Percentiles rank a stretch among this genome's conserved stretches.
Evolutionary conservation across 2,113 vertebrate genomes (phyloP).

Genomic region (Leptosomus discolor): DNA sequence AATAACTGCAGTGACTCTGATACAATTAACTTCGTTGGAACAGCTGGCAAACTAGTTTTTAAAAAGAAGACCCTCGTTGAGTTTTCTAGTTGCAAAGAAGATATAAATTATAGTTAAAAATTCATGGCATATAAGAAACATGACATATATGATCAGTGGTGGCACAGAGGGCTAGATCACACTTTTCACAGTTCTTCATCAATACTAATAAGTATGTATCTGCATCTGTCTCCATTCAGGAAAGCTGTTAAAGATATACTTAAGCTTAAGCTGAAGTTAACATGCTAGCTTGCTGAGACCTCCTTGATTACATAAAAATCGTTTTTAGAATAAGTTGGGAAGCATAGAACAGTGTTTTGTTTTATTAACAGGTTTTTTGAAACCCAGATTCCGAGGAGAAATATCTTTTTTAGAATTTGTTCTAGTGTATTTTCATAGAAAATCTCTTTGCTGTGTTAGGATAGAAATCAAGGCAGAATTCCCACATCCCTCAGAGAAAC

Average conservation of each 20-base stretch:
- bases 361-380: not conserved
- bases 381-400: not conserved
- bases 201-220: not conserved
- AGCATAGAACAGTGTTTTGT: not conserved
- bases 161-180: not conserved
- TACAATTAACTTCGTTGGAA: constrained; percentile 1
- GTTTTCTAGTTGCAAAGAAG: not conserved
- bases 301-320: not conserved
- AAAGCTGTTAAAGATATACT: not conserved
- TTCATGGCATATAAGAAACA: not conserved
- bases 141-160: not conserved
- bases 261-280: not conserved
- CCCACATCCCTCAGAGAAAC: not conserved
- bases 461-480: not conserved
- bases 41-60: not conserved
- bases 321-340: not conserved
- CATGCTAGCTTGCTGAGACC: not conserved
- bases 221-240: not conserved
- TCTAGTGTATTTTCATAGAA: not conserved
- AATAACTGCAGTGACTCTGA: not conserved
- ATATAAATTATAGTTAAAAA: constrained; percentile 11
- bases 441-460: not conserved
- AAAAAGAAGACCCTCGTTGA: not conserved
- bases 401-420: not conserved
- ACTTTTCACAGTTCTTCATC: not conserved